Percentiles rank a stretch among this genome's conserved stretches.
phyloP scores from a whole-genome alignment of 1,140 invertebrate species.

The Zaprionus africanus region DNA sequence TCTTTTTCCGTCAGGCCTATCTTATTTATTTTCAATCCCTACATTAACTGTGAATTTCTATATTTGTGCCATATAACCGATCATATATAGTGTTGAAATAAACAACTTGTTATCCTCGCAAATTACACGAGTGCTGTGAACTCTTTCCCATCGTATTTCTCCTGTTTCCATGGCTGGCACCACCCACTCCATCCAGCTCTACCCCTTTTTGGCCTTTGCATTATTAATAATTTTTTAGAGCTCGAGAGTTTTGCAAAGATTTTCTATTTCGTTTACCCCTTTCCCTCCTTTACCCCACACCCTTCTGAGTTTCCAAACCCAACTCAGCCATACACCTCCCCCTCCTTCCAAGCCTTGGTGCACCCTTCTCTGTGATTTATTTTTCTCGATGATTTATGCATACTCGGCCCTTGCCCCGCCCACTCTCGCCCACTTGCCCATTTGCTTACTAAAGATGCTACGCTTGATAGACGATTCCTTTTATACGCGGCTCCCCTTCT shows the following conservation, averaged over 20 bases:
- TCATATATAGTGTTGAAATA: too few relatives aligned
- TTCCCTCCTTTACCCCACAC: not conserved
- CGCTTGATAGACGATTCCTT: conserved; percentile 41
- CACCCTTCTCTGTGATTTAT: conserved; percentile 67
- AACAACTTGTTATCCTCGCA: too few relatives aligned
- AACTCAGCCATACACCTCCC: not conserved
- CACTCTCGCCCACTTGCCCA: not conserved
- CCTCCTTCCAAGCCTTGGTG: not conserved
- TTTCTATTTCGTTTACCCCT: conserved; percentile 57
- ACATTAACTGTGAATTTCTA: too few relatives aligned
- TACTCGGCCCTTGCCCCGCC: conserved; percentile 22
- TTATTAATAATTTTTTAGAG: conserved; percentile 74
- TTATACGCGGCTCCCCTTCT: not conserved
- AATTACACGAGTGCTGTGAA: too few relatives aligned
- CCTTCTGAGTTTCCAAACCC: not conserved
- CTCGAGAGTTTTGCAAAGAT: conserved; percentile 65
- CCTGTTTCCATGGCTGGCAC: not conserved
- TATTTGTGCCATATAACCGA: too few relatives aligned
- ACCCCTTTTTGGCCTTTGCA: conserved; percentile 36
- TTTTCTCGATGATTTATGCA: conserved; percentile 73
- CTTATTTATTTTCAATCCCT: too few relatives aligned
- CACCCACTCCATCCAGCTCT: not conserved
- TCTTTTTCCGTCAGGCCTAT: too few relatives aligned
- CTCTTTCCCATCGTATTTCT: conserved; percentile 19
- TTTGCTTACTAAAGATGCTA: conserved; percentile 40